Base-by-base conservation (phyloP, 2,888 invertebrate genomes). In the Leptopterna dolabrata region DNA sequence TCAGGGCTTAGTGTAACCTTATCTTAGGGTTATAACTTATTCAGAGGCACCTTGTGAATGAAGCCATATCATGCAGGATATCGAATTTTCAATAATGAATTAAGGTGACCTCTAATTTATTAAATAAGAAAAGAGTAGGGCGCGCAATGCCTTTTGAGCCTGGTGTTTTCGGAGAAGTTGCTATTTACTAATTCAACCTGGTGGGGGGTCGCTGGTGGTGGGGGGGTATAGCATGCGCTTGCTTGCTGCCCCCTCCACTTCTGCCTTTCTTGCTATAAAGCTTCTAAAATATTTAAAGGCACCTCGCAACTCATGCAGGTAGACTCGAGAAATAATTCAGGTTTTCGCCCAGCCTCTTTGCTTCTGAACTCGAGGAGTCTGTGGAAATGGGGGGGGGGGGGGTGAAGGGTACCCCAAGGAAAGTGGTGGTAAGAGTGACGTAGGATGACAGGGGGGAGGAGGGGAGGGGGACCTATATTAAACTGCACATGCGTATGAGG, bases 11-110 rank as follows among this genome's bases (percentile, higher is more conserved):
- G 19, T n/a, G 63, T 24, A 63, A 63, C 63, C 63, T 63, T 63
- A 63, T 63, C 63, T 63, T 24, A 1, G 1, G n/a, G 24, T 27
- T 29, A 73, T 81, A 27, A 3, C 30, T 81, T 55, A 88, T 88
- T 88, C 71, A 88, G n/a, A 14, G 29, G 29, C 16, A 16, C 76
- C 73, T 87, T 71, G 63, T 88, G 86, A 87, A 88, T 88, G 86
- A 84, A 78, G 85, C 78, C 87, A 71, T 84, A 85, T 76, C 78
- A 87, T 81, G 86, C 88, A 87, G 90, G 89, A 89, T 90, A 90
- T 90, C 89, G 89, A 90, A 89, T 89, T 89, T 89, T 90, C 88
- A 90, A 90, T 90, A 89, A 90, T 90, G 89, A 89, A 90, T 89
- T 88, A 88, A 89, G 90, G 88, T 84, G 87, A 89, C 89, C 87